These are phyloP conservation scores for Brachionus manjavacas DNA, from an alignment of 1,140 invertebrate species.

Conservation along the genomic window DNA sequence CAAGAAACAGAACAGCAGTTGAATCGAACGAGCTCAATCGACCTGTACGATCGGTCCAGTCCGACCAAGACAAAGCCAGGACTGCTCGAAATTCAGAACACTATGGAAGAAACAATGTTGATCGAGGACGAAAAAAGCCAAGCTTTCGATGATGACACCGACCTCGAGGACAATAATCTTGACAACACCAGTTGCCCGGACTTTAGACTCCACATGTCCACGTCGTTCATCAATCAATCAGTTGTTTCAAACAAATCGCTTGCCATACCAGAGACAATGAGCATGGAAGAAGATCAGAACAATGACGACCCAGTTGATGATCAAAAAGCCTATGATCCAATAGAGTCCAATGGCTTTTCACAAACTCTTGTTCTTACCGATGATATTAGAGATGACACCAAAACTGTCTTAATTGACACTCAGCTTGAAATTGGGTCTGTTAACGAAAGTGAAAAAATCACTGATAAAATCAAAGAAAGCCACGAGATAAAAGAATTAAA, in stretches of 20 bases:
- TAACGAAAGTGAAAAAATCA: background rate
- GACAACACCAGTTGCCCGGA: constrained; percentile 15
- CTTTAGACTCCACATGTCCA: background rate
- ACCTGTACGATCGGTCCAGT: background rate
- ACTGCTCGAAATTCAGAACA: constrained; percentile 16
- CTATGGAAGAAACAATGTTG: background rate
- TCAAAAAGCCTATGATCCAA: background rate
- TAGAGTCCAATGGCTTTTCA: background rate
- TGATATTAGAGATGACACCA: background rate
- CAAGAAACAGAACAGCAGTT: background rate
- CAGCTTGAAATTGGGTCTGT: background rate
- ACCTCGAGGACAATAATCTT: background rate
- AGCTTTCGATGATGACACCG: background rate
- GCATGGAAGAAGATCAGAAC: background rate
- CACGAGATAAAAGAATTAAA: too few relatives aligned
- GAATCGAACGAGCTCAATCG: background rate
- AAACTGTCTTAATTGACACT: background rate
- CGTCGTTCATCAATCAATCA: constrained; percentile 5
- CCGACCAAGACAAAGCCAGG: background rate
- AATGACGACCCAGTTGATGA: background rate
- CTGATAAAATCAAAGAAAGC: background rate
- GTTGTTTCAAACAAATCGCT: background rate
- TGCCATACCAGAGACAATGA: background rate
- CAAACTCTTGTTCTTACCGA: background rate
- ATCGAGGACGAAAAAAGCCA: background rate